These are phyloP conservation scores for Sphenodon punctatus DNA, from an alignment of 2,797 vertebrate species.

Conservation along the genomic window DNA sequence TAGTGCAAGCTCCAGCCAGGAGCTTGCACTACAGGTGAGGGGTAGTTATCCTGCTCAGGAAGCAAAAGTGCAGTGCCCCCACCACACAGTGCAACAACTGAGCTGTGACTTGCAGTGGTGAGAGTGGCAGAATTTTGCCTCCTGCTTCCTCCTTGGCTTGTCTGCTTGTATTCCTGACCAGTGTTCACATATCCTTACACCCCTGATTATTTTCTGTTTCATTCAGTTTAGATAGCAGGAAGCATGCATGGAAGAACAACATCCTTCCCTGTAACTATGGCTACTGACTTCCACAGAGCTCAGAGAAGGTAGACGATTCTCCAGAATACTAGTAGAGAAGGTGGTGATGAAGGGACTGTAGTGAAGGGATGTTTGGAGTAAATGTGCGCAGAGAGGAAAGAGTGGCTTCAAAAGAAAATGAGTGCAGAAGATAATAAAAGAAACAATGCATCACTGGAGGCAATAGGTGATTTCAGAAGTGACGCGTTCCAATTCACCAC, in stretches of 20 bases:
- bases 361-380: background rate
- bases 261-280: background rate
- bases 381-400: background rate
- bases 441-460: background rate
- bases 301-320: background rate
- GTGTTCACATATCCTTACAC: no score
- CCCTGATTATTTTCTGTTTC: conserved; percentile 9
- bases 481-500: no score
- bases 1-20: no score
- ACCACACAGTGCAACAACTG: no score
- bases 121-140: no score
- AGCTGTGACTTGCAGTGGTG: no score
- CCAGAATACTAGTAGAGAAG: background rate
- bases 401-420: background rate
- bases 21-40: no score
- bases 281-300: background rate
- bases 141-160: no score
- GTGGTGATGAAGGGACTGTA: background rate
- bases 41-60: no score
- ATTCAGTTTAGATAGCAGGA: background rate
- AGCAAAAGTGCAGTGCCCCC: no score
- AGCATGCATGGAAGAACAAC: background rate
- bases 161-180: no score
- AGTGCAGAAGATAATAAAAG: background rate
- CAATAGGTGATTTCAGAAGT: no score